A percentile compares a stretch with the other conserved stretches of the same genome.
Conservation (phyloP, 1,140 invertebrate species). For the Rhynchophorus ferrugineus region DNA sequence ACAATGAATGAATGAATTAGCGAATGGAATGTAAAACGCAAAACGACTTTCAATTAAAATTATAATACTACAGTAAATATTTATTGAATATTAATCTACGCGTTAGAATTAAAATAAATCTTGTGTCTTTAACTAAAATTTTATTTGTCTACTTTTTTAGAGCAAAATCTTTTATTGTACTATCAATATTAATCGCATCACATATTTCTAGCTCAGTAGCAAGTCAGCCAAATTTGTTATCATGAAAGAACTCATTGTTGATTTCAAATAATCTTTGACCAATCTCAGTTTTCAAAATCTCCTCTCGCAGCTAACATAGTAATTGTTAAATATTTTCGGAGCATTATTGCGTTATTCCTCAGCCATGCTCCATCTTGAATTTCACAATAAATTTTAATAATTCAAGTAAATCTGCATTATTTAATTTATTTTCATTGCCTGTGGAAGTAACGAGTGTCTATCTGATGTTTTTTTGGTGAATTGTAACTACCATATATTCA, state of each 20-base stretch:
- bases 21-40: too few relatives aligned
- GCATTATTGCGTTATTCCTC: neutral
- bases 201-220: neutral
- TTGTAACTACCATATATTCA: too few relatives aligned
- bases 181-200: too few relatives aligned
- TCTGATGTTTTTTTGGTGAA: too few relatives aligned
- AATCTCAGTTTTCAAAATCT: neutral
- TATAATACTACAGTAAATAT: too few relatives aligned
- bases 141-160: neutral
- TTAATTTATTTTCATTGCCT: slow-evolving; percentile 10
- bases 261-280: too few relatives aligned
- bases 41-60: too few relatives aligned
- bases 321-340: neutral
- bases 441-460: slow-evolving; percentile 1
- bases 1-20: too few relatives aligned
- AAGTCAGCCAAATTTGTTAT: too few relatives aligned
- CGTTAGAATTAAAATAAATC: neutral
- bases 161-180: slow-evolving; percentile 1
- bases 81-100: too few relatives aligned
- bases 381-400: neutral
- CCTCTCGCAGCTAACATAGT: neutral
- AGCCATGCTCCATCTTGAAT: slow-evolving; percentile 1
- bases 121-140: neutral
- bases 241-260: neutral
- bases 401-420: slow-evolving; percentile 2